Evolutionary conservation across 2,888 invertebrate species (phyloP).

Genomic region (Miltochrista miniata): DNA sequence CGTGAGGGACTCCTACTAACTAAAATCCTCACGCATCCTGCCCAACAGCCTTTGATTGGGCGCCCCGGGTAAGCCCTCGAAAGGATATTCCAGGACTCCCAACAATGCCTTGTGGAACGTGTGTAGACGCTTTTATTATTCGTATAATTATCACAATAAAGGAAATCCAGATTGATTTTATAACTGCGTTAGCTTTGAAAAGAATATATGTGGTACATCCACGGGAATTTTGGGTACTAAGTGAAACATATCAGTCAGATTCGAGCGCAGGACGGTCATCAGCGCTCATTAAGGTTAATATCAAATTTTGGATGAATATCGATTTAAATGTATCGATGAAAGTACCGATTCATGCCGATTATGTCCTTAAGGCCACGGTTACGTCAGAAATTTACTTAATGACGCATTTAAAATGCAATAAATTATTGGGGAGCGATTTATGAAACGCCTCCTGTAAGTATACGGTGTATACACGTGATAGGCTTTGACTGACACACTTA

Average conservation of each 20-base stretch:
- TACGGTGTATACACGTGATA: constrained; percentile 5
- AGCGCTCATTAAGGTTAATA: constrained; percentile 78
- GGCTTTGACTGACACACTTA: constrained; percentile 9
- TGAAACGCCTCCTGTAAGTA: constrained; percentile 21
- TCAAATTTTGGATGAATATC: constrained; percentile 71
- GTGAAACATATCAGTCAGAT: constrained; percentile 32
- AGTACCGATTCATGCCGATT: constrained; percentile 69
- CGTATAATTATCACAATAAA: no score
- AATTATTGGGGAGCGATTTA: constrained; percentile 34
- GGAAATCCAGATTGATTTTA: no score
- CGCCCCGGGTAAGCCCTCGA: no score
- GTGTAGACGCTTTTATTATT: no score
- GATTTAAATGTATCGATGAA: constrained; percentile 77
- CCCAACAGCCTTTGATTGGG: no score
- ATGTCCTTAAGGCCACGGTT: constrained; percentile 46
- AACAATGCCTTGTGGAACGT: no score
- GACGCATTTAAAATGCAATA: constrained; percentile 46
- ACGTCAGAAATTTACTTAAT: constrained; percentile 57
- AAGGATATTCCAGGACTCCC: no score
- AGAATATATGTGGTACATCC: no score
- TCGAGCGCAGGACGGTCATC: constrained; percentile 61
- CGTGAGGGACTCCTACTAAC: no score
- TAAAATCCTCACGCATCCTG: no score
- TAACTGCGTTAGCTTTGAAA: no score
- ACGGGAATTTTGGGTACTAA: constrained; percentile 14